Evolutionary conservation across 2,888 invertebrate genomes (phyloP).

Genomic region (Xestia xanthographa): DNA sequence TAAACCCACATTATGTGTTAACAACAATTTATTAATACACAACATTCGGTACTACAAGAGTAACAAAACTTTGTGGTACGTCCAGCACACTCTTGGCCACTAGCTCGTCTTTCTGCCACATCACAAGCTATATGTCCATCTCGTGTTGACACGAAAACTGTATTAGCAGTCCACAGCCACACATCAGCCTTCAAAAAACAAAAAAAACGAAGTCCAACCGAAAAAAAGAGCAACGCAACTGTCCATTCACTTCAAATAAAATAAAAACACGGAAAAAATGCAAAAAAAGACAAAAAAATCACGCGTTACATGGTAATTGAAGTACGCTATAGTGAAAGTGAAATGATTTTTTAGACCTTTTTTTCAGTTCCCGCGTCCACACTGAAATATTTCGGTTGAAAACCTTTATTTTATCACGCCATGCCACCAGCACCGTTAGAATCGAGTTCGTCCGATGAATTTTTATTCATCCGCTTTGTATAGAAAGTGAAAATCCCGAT

Average conservation of each 20-base stretch:
- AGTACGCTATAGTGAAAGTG: slow-evolving; percentile 63
- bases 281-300: slow-evolving; percentile 55
- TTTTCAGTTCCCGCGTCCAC: slow-evolving; percentile 59
- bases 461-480: slow-evolving; percentile 69
- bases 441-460: slow-evolving; percentile 60
- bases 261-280: slow-evolving; percentile 55
- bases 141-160: slow-evolving; percentile 14
- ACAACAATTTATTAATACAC: background rate
- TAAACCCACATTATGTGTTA: background rate
- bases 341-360: slow-evolving; percentile 60
- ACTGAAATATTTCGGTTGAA: slow-evolving; percentile 63
- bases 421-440: slow-evolving; percentile 64
- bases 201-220: slow-evolving; percentile 23
- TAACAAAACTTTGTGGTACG: background rate
- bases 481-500: slow-evolving; percentile 70
- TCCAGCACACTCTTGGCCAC: background rate
- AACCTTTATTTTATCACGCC: slow-evolving; percentile 62
- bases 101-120: background rate
- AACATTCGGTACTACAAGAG: background rate
- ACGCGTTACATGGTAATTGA: slow-evolving; percentile 64
- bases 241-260: slow-evolving; percentile 54
- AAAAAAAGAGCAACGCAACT: slow-evolving; percentile 31
- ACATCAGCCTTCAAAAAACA: slow-evolving; percentile 31
- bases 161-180: slow-evolving; percentile 18
- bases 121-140: background rate